Base-by-base conservation (phyloP, 2,797 vertebrate genomes). In the Pteropus rufus region DNA sequence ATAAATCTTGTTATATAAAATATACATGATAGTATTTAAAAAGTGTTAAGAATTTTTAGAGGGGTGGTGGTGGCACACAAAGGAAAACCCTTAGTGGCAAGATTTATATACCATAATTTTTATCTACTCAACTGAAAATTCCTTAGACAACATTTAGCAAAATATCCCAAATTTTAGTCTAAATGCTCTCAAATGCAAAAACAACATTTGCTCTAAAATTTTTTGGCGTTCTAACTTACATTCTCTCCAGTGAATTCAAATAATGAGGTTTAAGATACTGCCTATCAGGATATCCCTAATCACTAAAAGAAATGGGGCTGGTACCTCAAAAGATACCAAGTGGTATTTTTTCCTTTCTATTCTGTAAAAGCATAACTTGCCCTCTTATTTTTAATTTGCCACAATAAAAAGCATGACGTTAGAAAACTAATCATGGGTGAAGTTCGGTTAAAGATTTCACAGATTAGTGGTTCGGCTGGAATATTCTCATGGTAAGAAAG, bases 231-330 rank as follows among this genome's bases (percentile, higher is more conserved):
- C 67, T 89, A 75, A 83, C 36, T 82, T 76, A 56, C 2, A 89
- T 87, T 77, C 52, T 90, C 34, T 19, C 19, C 52, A 93, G 76
- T 92, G 95, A 96, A 82, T 91, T 87, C 76, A 96, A 97, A 97
- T 85, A 41, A 82, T 41, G 44, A 84, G 36, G 31, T 88, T 92
- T 94, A 95, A 87, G 70, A 82, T 44, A 89, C 0, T 56, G 34
- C 6, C 77, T 15, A 77, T 26, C 18, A 12, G 73, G n/a, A n/a
- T 75, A 79, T 34, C 36, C 88, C 44, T 80, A 84, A 76, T 94
- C 19, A 80, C 54, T 77, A 83, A 79, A 15, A 46, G 82, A 96
- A 97, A 85, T 76, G 44, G 4, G 70, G 21, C n/a, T 52, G 79
- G 24, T 24, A 65, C 18, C 36, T 81, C 31, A 89, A 84, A 96